A percentile compares a stretch with the other conserved stretches of the same genome.
Conservation (phyloP, 2,113 vertebrate genomes). For the Nibea coibor region DNA sequence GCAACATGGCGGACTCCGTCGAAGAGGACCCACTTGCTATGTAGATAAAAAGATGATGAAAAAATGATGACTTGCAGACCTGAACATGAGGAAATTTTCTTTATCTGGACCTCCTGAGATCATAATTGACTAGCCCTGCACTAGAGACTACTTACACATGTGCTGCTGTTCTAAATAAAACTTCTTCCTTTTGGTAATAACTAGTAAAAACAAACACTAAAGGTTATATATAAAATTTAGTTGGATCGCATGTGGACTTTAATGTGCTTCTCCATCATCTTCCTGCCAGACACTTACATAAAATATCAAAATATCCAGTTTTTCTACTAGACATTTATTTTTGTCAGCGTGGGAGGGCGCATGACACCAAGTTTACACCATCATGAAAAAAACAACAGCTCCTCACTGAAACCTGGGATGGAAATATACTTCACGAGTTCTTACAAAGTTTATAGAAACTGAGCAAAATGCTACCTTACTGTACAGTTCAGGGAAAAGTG, state of each 20-base stretch:
- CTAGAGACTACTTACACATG: no score
- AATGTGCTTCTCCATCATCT: neutral
- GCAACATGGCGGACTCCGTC: no score
- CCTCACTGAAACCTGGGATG: no score
- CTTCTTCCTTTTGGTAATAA: neutral
- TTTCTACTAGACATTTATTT: conserved; percentile 23
- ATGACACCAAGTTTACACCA: neutral
- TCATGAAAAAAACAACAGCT: neutral
- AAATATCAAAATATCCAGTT: neutral
- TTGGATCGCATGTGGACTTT: neutral
- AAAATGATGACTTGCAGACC: no score
- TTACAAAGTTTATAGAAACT: neutral
- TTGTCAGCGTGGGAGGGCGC: neutral
- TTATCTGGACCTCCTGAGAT: no score
- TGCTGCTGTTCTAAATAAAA: neutral
- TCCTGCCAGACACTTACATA: neutral
- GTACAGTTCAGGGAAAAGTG: neutral
- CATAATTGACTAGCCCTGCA: no score
- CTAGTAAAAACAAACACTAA: no score
- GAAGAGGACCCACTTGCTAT: no score
- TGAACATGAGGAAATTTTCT: no score
- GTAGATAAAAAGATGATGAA: no score
- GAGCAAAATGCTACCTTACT: conserved; percentile 9
- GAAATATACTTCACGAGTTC: neutral
- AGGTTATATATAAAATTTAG: no score